Percentiles rank a stretch among this genome's conserved stretches.
These are phyloP conservation scores for Amphiprion percula DNA, from an alignment of 2,113 vertebrate genomes.

Conservation along the genomic window DNA sequence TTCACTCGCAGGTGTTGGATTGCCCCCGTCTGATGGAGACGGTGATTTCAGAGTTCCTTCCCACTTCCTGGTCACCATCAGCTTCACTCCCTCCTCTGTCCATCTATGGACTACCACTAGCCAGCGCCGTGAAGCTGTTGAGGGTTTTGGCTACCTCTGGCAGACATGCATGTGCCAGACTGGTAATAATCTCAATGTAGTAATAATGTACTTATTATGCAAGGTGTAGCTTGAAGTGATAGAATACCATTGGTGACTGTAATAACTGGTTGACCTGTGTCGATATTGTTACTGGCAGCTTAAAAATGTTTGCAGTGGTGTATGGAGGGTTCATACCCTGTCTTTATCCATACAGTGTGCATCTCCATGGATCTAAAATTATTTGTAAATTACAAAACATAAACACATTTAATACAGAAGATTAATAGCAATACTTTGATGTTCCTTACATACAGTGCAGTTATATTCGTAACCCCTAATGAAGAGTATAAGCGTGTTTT, in stretches of 20 bases:
- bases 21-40: conserved; percentile 93
- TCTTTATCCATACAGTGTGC: background rate
- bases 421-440: too few relatives aligned
- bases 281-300: background rate
- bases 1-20: conserved; percentile 88
- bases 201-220: background rate
- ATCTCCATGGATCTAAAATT: background rate
- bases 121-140: conserved; percentile 92
- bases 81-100: conserved; percentile 72
- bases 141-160: conserved; percentile 92
- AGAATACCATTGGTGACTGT: background rate
- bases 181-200: conserved; percentile 79
- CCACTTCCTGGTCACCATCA: conserved; percentile 86
- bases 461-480: background rate
- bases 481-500: background rate
- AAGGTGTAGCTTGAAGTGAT: too few relatives aligned
- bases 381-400: background rate
- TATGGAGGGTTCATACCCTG: background rate
- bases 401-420: too few relatives aligned
- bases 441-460: background rate
- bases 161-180: conserved; percentile 90
- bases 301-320: background rate
- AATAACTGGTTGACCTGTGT: background rate
- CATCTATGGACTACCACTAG: conserved; percentile 88
- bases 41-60: conserved; percentile 91